phyloP scores from a whole-genome alignment of 1,140 invertebrate genomes.

The Bombus affinis region DNA sequence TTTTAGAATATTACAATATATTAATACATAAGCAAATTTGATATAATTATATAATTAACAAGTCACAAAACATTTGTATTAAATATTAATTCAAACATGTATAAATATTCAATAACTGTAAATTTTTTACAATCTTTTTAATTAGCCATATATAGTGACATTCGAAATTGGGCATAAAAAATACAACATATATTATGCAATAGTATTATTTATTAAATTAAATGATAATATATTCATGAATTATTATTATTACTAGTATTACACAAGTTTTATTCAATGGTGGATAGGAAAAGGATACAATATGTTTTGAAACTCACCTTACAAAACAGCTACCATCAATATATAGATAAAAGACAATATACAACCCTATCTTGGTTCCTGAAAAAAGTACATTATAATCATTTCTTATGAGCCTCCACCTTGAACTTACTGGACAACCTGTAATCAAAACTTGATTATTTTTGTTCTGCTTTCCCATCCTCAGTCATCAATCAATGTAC shows the following conservation, averaged over 20 bases:
- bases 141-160: background rate
- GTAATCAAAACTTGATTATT: conserved; percentile 45
- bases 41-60: background rate
- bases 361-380: conserved; percentile 49
- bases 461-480: background rate
- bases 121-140: conserved; percentile 16
- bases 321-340: conserved; percentile 59
- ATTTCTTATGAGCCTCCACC: background rate
- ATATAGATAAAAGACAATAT: conserved; percentile 57
- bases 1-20: conserved; percentile 10
- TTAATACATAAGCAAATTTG: conserved; percentile 5
- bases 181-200: conserved; percentile 62
- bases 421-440: conserved; percentile 27
- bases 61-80: conserved; percentile 17
- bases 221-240: conserved; percentile 58
- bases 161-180: conserved; percentile 57
- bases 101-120: conserved; percentile 12
- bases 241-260: conserved; percentile 40
- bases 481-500: background rate
- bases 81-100: conserved; percentile 18
- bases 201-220: conserved; percentile 66
- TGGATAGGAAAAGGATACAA: conserved; percentile 60
- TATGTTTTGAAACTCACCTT: conserved; percentile 68
- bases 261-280: conserved; percentile 49
- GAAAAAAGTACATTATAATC: conserved; percentile 53